These are phyloP conservation scores for Oryzias celebensis DNA, from an alignment of 2,113 vertebrate genomes.

Conservation along the genomic window DNA sequence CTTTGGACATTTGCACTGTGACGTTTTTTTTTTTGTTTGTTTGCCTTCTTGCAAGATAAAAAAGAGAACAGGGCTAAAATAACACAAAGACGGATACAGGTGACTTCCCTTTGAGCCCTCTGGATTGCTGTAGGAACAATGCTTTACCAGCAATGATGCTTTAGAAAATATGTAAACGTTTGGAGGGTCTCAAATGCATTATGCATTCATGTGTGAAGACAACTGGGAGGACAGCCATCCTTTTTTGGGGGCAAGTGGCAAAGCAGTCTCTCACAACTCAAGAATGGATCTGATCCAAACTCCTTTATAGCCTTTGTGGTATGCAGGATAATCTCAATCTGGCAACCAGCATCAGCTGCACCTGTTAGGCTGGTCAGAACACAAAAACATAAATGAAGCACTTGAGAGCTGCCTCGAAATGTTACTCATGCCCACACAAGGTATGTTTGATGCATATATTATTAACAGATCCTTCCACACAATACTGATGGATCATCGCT, in stretches of 20 bases:
- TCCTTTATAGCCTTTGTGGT: slow-evolving; percentile 59
- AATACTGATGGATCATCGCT: too few species aligned
- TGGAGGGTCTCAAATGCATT: slow-evolving; percentile 28
- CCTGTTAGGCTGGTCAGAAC: slow-evolving; percentile 67
- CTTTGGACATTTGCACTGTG: too few species aligned
- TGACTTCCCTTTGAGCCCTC: slow-evolving; percentile 35
- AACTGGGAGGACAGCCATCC: slow-evolving; percentile 25
- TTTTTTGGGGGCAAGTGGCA: slow-evolving; percentile 61
- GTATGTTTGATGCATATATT: too few species aligned
- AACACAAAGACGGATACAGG: too few species aligned
- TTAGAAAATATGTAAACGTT: too few species aligned
- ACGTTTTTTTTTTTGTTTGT: too few species aligned
- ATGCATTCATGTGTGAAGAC: slow-evolving; percentile 46
- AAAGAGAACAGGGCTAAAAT: too few species aligned
- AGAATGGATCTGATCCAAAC: slow-evolving; percentile 50
- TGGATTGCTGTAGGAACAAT: slow-evolving; percentile 62
- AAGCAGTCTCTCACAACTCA: slow-evolving; percentile 38
- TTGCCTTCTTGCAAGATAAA: too few species aligned
- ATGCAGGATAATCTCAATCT: slow-evolving; percentile 62
- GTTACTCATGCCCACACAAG: too few species aligned
- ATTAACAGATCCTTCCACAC: too few species aligned
- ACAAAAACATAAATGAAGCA: slow-evolving; percentile 40
- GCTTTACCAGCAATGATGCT: too few species aligned
- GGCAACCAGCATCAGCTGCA: slow-evolving; percentile 45
- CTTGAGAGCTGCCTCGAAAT: slow-evolving; percentile 24